phyloP scores from a whole-genome alignment of 2,113 vertebrate genomes.

The Panthera uncia region DNA sequence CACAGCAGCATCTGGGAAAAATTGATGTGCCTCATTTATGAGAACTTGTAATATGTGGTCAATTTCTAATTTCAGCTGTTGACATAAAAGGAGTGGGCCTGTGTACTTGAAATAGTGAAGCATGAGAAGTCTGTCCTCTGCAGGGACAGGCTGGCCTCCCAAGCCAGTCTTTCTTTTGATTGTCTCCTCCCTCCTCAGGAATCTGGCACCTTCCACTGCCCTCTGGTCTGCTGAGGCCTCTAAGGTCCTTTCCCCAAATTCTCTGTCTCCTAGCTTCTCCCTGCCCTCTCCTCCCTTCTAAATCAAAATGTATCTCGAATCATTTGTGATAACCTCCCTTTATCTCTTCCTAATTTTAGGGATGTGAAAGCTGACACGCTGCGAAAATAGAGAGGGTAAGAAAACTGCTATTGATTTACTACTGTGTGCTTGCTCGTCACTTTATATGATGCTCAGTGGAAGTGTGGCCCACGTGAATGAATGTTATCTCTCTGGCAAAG shows the following conservation, averaged over 20 bases:
- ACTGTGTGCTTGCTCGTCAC: not conserved
- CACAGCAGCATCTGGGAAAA: not conserved
- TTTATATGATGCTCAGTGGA: not conserved
- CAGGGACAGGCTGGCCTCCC: not conserved
- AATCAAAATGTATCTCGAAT: not conserved
- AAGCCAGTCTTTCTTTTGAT: not conserved
- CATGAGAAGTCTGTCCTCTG: not conserved
- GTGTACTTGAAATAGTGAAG: not conserved
- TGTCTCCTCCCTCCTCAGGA: not conserved
- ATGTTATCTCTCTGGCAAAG: not conserved
- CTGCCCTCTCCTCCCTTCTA: not conserved
- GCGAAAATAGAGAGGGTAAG: not conserved
- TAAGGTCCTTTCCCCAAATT: not conserved
- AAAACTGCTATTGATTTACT: not conserved
- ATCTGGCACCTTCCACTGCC: slow-evolving; percentile 33
- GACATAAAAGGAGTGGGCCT: not conserved
- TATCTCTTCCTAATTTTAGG: not conserved
- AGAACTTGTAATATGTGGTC: not conserved
- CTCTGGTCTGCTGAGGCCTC: not conserved
- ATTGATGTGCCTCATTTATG: not conserved
- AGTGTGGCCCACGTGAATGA: not conserved
- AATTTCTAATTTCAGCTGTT: slow-evolving; percentile 23
- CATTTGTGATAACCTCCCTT: not conserved
- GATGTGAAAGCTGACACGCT: not conserved
- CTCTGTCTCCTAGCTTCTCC: not conserved